phyloP scores from a whole-genome alignment of 92 coral and sea anemone species.

The Galaxea fascicularis region DNA sequence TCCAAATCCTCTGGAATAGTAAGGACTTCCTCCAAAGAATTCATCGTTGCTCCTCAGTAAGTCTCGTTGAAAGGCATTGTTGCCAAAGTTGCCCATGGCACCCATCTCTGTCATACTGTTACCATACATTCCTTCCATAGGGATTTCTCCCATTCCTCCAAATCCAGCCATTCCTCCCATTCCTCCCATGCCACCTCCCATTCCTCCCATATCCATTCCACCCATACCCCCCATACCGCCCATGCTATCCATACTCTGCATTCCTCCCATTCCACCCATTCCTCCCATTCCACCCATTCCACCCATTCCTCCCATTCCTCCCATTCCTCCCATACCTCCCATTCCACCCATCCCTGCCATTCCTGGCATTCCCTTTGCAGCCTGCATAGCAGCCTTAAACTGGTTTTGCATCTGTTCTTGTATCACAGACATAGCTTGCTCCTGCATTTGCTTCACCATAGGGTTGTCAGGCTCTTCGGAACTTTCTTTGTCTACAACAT shows the following conservation, averaged over 20 bases:
- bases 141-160: conserved; percentile 72
- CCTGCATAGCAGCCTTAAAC: conserved; percentile 52
- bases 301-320: conserved; percentile 19
- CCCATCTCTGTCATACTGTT: conserved; percentile 68
- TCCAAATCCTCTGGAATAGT: conserved; percentile 41
- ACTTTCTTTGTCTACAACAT: conserved; percentile 53
- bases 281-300: conserved; percentile 49
- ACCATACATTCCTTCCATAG: conserved; percentile 67
- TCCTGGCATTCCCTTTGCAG: conserved; percentile 52
- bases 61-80: conserved; percentile 46
- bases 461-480: conserved; percentile 77
- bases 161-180: conserved; percentile 64
- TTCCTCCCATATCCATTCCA: conserved; percentile 43
- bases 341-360: conserved; percentile 55
- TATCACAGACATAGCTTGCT: conserved; percentile 67
- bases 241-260: conserved; percentile 52
- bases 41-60: conserved; percentile 15
- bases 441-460: conserved; percentile 75
- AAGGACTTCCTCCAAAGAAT: conserved; percentile 2
- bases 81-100: conserved; percentile 37
- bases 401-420: conserved; percentile 79
- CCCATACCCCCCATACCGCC: conserved; percentile 48
- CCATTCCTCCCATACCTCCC: neutral
- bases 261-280: conserved; percentile 58
- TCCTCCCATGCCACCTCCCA: conserved; percentile 61